Evolutionary conservation across 2,113 vertebrate species (phyloP).

Genomic region (Leucosticte australis): DNA sequence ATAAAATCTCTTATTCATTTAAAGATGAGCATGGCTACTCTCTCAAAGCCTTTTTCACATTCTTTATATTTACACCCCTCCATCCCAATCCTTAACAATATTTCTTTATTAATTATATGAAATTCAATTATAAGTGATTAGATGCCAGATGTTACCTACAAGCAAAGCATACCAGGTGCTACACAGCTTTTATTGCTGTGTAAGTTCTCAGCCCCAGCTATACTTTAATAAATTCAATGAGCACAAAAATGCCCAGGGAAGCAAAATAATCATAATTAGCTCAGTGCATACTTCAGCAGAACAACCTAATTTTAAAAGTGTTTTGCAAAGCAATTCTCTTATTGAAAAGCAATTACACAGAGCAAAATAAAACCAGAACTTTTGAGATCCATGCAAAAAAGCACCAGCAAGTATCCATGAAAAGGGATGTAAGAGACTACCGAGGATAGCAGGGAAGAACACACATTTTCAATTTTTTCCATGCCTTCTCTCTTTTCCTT

Average conservation of each 20-base stretch:
- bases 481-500: background rate
- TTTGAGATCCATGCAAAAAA: background rate
- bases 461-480: background rate
- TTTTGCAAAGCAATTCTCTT: conserved; percentile 13
- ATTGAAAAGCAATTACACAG: background rate
- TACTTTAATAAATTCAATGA: background rate
- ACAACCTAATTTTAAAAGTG: conserved; percentile 10
- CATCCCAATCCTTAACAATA: background rate
- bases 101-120: background rate
- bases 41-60: background rate
- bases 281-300: background rate
- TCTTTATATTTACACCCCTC: background rate
- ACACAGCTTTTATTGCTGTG: background rate
- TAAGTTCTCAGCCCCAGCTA: background rate
- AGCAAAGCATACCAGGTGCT: background rate
- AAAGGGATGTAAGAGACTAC: background rate
- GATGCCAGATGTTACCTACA: background rate
- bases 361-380: background rate
- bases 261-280: conserved; percentile 26
- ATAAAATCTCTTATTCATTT: background rate
- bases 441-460: background rate
- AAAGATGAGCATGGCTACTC: background rate
- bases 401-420: background rate
- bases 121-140: background rate
- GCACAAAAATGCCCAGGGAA: conserved; percentile 14